Percentiles rank a stretch among this genome's conserved stretches.
Conservation (phyloP, 2,797 vertebrate genomes). For the Sardinella longiceps region DNA sequence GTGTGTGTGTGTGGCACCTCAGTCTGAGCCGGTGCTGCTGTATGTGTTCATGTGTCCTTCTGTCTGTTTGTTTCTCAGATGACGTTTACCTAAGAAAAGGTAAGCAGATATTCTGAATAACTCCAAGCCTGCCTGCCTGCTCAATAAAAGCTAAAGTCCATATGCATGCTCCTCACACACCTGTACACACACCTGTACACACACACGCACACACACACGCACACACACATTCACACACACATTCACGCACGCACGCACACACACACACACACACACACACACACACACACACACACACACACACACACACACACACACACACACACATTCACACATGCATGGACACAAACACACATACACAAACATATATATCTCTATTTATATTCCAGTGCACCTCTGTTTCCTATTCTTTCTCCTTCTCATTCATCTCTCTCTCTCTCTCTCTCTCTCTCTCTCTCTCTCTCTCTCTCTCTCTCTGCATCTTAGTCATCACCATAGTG, state of each 20-base stretch:
- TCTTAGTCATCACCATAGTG: no score
- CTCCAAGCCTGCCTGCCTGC: conserved; percentile 40
- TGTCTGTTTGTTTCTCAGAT: conserved; percentile 78
- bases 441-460: not conserved
- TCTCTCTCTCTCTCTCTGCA: conserved; percentile 41
- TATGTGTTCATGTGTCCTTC: conserved; percentile 66
- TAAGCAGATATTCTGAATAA: conserved; percentile 70
- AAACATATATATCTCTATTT: not conserved
- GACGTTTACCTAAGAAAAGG: conserved; percentile 83
- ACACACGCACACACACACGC: not conserved
- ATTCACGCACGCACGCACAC: not conserved
- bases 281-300: conserved; percentile 1
- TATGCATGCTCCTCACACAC: not conserved
- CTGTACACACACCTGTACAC: not conserved
- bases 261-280: not conserved
- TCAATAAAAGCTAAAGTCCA: conserved; percentile 40
- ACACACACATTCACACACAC: not conserved
- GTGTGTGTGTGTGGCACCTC: conserved; percentile 44
- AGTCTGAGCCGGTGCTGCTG: conserved; percentile 51
- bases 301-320: not conserved
- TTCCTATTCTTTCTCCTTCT: no score
- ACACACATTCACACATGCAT: not conserved
- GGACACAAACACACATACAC: conserved; percentile 1
- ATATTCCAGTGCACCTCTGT: no score
- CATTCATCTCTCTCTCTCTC: conserved; percentile 18